A percentile compares a stretch with the other conserved stretches of the same genome.
Evolutionary conservation across 2,888 invertebrate species (phyloP).

Genomic region (Andrena marginata): DNA sequence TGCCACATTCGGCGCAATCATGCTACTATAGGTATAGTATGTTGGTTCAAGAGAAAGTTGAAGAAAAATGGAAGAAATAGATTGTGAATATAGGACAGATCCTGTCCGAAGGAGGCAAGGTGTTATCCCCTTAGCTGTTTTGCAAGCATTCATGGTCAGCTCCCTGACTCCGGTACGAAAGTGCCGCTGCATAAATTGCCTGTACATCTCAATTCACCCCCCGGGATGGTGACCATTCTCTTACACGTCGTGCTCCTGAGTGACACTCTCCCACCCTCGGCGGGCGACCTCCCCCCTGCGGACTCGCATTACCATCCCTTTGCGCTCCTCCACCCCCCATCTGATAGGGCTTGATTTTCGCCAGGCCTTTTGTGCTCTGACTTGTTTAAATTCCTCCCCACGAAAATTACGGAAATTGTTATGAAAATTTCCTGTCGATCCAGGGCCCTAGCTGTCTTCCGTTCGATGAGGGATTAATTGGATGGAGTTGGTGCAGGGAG

Average conservation of each 20-base stretch:
- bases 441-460: background rate
- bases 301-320: constrained; percentile 75
- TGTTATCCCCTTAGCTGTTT: constrained; percentile 55
- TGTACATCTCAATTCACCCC: constrained; percentile 83
- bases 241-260: constrained; percentile 75
- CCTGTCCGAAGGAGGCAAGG: constrained; percentile 14
- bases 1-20: no score
- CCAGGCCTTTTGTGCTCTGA: constrained; percentile 48
- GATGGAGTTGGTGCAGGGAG: background rate
- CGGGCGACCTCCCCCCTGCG: constrained; percentile 65
- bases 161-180: constrained; percentile 75
- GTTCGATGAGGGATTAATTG: background rate
- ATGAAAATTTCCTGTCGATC: constrained; percentile 44
- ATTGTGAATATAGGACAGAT: background rate
- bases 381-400: constrained; percentile 45
- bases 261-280: constrained; percentile 71
- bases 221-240: constrained; percentile 74
- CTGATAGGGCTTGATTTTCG: constrained; percentile 48
- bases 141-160: constrained; percentile 70
- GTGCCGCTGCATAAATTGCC: constrained; percentile 82
- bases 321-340: constrained; percentile 45
- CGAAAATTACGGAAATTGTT: constrained; percentile 55
- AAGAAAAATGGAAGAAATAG: background rate
- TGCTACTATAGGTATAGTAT: no score
- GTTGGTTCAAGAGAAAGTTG: background rate